phyloP scores from a whole-genome alignment of 2,113 vertebrate genomes.

The Dendrocopos noguchii region DNA sequence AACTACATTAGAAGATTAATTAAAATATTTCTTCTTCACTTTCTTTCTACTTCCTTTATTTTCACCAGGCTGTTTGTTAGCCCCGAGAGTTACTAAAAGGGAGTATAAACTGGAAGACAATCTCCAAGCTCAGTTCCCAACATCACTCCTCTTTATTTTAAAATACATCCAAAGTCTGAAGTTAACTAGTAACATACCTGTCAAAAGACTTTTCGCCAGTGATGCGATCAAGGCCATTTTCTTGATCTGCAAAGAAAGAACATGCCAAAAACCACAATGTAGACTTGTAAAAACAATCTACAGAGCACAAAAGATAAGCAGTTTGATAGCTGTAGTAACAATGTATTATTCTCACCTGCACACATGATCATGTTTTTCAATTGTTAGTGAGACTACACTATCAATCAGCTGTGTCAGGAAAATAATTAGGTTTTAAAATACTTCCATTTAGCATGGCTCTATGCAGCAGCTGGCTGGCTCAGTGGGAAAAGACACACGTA shows the following conservation, averaged over 20 bases:
- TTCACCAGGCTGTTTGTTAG: not conserved
- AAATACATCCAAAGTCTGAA: not conserved
- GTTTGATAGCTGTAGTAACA: not conserved
- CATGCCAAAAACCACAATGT: not conserved
- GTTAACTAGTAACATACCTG: slow-evolving; percentile 42
- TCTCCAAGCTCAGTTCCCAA: not conserved
- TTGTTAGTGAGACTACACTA: not conserved
- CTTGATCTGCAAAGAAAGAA: slow-evolving; percentile 66
- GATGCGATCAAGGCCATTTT: not conserved
- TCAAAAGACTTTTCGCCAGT: not conserved
- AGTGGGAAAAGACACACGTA: not conserved
- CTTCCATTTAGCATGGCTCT: not conserved
- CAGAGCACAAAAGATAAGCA: not conserved
- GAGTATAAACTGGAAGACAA: not conserved
- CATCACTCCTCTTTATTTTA: not conserved
- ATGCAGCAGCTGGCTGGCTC: not conserved
- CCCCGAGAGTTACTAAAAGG: not conserved
- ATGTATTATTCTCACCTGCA: not conserved
- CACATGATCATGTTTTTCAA: not conserved
- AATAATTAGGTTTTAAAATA: not conserved
- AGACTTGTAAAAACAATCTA: not conserved
- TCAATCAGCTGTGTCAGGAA: not conserved
- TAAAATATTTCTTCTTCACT: not conserved
- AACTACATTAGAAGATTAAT: not conserved
- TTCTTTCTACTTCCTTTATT: not conserved